Percentiles rank a stretch among this genome's conserved stretches.
Evolutionary conservation across 2,888 invertebrate genomes (phyloP).

Genomic region (Syrista parreyssii): DNA sequence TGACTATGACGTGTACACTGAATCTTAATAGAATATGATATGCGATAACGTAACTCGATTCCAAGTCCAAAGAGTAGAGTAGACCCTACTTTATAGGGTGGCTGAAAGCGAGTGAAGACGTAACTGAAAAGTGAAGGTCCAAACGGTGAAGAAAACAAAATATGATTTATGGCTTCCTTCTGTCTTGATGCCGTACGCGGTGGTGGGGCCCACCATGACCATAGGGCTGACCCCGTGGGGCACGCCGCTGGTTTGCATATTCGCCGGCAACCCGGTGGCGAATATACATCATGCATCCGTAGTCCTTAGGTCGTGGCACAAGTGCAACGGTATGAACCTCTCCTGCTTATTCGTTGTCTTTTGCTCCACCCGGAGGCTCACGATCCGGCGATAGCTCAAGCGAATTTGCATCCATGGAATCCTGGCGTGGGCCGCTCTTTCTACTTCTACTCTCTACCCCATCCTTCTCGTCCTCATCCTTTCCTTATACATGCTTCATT

Average conservation of each 20-base stretch:
- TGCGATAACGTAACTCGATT: not conserved
- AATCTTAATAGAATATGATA: not conserved
- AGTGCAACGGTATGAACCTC: conserved; percentile 43
- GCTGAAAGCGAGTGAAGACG: conserved; percentile 16
- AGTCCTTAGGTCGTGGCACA: conserved; percentile 38
- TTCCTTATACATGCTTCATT: not conserved
- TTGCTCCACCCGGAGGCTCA: conserved; percentile 48
- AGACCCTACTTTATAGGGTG: not conserved
- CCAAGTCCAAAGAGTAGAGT: not conserved
- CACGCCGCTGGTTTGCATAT: conserved; percentile 58
- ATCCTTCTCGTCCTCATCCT: not conserved
- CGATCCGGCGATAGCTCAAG: conserved; percentile 61
- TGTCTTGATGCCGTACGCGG: conserved; percentile 38
- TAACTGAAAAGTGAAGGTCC: conserved; percentile 11
- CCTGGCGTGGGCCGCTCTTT: conserved; percentile 52
- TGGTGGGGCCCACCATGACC: conserved; percentile 38
- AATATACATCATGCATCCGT: conserved; percentile 58
- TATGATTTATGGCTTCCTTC: conserved; percentile 54
- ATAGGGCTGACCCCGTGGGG: conserved; percentile 49
- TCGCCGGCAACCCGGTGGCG: conserved; percentile 59
- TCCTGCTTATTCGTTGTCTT: conserved; percentile 33
- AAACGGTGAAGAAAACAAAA: conserved; percentile 21
- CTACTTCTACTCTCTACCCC: conserved; percentile 16
- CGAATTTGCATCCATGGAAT: conserved; percentile 66
- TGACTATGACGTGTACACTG: not conserved